A percentile compares a stretch with the other conserved stretches of the same genome.
Conservation (phyloP, 2,888 invertebrate species). For the Acrobasis consociella region DNA sequence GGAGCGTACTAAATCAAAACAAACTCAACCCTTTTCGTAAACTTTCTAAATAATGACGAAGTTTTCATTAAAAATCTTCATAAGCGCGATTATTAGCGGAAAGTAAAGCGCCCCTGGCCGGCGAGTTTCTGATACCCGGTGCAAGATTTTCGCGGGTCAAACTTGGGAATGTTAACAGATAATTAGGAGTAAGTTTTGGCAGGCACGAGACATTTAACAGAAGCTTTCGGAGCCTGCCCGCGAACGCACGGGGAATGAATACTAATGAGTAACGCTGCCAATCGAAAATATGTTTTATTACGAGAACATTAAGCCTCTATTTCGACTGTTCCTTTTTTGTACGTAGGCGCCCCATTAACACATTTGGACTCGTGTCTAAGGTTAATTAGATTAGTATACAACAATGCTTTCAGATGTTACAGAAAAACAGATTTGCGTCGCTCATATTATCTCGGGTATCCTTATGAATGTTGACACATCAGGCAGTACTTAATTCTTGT, state of each 20-base stretch:
- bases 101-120: slow-evolving; percentile 78
- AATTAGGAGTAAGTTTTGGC: slow-evolving; percentile 80
- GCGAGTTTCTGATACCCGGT: slow-evolving; percentile 60
- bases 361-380: slow-evolving; percentile 79
- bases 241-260: slow-evolving; percentile 80
- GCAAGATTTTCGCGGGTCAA: slow-evolving; percentile 79
- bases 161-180: slow-evolving; percentile 83
- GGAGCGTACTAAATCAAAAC: slow-evolving; percentile 78
- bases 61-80: slow-evolving; percentile 81
- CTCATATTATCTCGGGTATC: slow-evolving; percentile 21
- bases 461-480: slow-evolving; percentile 1
- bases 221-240: slow-evolving; percentile 79
- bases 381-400: slow-evolving; percentile 80
- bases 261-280: slow-evolving; percentile 67
- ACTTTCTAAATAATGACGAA: slow-evolving; percentile 80
- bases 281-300: slow-evolving; percentile 57
- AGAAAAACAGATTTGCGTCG: slow-evolving; percentile 56
- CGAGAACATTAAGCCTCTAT: slow-evolving; percentile 47
- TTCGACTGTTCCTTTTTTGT: slow-evolving; percentile 42
- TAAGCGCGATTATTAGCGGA: slow-evolving; percentile 78
- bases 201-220: slow-evolving; percentile 82
- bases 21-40: slow-evolving; percentile 80
- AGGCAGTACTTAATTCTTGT: not conserved
- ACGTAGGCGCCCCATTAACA: slow-evolving; percentile 73
- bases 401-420: slow-evolving; percentile 64